These are phyloP conservation scores for Amazonetta brasiliensis DNA, from an alignment of 2,797 vertebrate species.

Conservation along the genomic window DNA sequence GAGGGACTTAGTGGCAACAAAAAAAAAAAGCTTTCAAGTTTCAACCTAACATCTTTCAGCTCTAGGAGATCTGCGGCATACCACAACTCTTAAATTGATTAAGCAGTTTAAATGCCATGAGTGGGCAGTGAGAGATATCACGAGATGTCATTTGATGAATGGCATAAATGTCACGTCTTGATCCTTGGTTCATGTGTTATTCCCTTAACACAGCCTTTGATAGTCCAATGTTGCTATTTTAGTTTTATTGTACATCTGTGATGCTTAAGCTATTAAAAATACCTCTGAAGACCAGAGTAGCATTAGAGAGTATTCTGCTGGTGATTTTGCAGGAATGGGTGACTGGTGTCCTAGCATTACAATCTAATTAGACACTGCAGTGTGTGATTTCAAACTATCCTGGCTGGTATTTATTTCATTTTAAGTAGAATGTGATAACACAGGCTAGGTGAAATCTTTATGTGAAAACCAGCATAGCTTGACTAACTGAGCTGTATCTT, in stretches of 20 bases:
- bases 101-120: neutral
- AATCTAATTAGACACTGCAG: neutral
- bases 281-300: neutral
- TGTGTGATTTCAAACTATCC: neutral
- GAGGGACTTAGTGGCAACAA: neutral
- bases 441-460: neutral
- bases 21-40: neutral
- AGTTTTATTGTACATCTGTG: neutral
- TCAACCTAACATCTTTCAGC: neutral
- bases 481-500: neutral
- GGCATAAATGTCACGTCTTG: conserved; percentile 42
- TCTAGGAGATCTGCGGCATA: neutral
- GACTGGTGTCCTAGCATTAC: neutral
- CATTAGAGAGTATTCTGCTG: neutral
- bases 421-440: neutral
- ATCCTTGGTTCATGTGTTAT: conserved; percentile 16
- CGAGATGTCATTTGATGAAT: neutral
- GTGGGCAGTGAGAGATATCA: conserved; percentile 35
- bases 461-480: neutral
- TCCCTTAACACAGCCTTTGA: conserved; percentile 2
- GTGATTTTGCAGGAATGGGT: neutral
- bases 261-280: conserved; percentile 39
- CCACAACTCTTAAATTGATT: neutral
- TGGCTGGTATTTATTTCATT: neutral
- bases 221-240: conserved; percentile 25